Percentiles rank a stretch among this genome's conserved stretches.
Conservation (phyloP, 2,113 vertebrate species). For the Scomber japonicus region DNA sequence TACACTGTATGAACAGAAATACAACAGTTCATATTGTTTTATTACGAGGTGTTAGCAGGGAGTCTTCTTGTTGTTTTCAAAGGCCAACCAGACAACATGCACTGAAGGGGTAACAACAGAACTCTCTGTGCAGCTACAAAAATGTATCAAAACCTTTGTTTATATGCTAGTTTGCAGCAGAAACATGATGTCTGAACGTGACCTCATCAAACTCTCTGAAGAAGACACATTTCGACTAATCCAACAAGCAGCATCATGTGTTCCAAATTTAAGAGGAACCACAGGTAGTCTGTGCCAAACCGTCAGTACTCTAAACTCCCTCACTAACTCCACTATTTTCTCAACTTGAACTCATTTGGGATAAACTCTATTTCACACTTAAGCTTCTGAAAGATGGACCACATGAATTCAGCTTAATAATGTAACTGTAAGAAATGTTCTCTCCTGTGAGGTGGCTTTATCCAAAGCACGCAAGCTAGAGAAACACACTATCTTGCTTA, state of each 20-base stretch:
- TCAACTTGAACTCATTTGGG: conserved; percentile 35
- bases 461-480: not conserved
- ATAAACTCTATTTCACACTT: conserved; percentile 21
- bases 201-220: conserved; percentile 17
- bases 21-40: not conserved
- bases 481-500: not conserved
- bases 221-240: conserved; percentile 29
- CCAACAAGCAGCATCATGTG: conserved; percentile 33
- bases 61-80: not conserved
- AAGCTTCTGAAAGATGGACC: conserved; percentile 5
- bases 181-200: conserved; percentile 11
- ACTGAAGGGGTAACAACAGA: not conserved
- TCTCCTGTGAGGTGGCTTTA: not conserved
- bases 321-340: conserved; percentile 35
- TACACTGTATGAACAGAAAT: conserved; percentile 14
- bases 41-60: not conserved
- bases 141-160: not conserved
- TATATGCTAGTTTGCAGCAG: not conserved
- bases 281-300: conserved; percentile 41
- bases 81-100: not conserved
- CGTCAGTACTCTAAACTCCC: conserved; percentile 31
- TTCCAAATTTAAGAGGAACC: conserved; percentile 49
- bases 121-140: conserved; percentile 3
- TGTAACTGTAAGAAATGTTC: not conserved
- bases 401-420: conserved; percentile 16